Evolutionary conservation across 2,797 vertebrate genomes (phyloP).

Genomic region (Graptemys geographica): DNA sequence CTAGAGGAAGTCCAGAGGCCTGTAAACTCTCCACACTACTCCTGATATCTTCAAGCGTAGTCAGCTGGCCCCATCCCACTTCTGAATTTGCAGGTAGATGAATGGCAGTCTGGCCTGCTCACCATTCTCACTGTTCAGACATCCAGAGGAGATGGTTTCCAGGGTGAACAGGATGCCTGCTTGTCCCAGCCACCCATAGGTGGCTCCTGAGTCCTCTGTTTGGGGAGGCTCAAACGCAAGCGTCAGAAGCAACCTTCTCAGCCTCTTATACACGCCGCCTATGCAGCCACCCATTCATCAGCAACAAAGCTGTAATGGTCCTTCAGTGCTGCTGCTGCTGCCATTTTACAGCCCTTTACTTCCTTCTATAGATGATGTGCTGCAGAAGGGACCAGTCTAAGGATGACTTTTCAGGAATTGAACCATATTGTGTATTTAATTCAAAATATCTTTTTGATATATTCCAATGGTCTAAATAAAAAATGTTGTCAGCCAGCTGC

Average conservation of each 20-base stretch:
- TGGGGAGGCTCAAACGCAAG: too few relatives aligned
- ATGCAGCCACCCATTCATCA: neutral
- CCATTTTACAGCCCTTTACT: neutral
- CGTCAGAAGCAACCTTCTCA: too few relatives aligned
- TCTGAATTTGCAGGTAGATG: neutral
- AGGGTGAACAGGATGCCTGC: neutral
- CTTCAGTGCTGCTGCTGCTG: neutral
- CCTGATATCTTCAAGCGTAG: neutral
- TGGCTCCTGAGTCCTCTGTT: too few relatives aligned
- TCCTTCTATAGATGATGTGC: neutral
- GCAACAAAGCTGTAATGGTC: neutral
- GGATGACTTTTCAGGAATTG: neutral
- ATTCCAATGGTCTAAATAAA: neutral
- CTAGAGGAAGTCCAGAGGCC: neutral
- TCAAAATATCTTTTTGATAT: neutral
- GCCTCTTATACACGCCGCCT: too few relatives aligned
- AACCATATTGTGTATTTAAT: neutral
- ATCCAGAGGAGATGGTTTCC: neutral
- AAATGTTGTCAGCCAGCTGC: neutral
- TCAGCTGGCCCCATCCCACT: neutral
- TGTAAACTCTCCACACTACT: neutral
- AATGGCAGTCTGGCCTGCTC: neutral
- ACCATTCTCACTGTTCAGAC: neutral
- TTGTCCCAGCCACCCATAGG: neutral
- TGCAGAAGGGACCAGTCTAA: neutral